Evolutionary conservation across 1,140 invertebrate genomes (phyloP).

Genomic region (Oryzaephilus surinamensis): DNA sequence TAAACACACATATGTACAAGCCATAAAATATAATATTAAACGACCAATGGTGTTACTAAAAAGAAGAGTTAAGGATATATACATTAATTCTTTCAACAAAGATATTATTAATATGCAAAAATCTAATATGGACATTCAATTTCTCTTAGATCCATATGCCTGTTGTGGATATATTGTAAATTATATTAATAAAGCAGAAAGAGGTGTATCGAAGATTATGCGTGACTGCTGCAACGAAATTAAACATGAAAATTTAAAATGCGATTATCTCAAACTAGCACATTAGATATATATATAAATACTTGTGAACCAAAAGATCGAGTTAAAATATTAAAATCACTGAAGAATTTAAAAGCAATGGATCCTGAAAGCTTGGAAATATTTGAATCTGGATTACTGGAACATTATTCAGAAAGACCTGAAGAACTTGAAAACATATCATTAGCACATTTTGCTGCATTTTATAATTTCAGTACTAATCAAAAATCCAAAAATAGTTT

Average conservation of each 20-base stretch:
- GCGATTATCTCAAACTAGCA: constrained; percentile 15
- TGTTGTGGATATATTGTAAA: constrained; percentile 22
- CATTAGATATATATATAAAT: constrained; percentile 12
- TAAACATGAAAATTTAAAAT: constrained; percentile 14
- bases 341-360: background rate
- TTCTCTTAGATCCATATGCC: constrained; percentile 21
- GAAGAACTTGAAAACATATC: too few relatives aligned
- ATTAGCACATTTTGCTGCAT: constrained; percentile 6
- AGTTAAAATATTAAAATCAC: constrained; percentile 11
- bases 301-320: constrained; percentile 7
- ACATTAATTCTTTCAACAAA: constrained; percentile 26
- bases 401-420: too few relatives aligned
- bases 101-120: constrained; percentile 16
- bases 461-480: constrained; percentile 6
- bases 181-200: constrained; percentile 22
- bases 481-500: background rate
- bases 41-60: constrained; percentile 20
- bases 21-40: constrained; percentile 21
- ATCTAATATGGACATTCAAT: constrained; percentile 27
- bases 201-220: constrained; percentile 20
- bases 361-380: constrained; percentile 4
- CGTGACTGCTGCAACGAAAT: constrained; percentile 12
- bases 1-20: constrained; percentile 22
- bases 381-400: constrained; percentile 1
- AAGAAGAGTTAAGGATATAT: constrained; percentile 23